Evolutionary conservation across 2,888 invertebrate species (phyloP).

Genomic region (Xestia rhomboidea): DNA sequence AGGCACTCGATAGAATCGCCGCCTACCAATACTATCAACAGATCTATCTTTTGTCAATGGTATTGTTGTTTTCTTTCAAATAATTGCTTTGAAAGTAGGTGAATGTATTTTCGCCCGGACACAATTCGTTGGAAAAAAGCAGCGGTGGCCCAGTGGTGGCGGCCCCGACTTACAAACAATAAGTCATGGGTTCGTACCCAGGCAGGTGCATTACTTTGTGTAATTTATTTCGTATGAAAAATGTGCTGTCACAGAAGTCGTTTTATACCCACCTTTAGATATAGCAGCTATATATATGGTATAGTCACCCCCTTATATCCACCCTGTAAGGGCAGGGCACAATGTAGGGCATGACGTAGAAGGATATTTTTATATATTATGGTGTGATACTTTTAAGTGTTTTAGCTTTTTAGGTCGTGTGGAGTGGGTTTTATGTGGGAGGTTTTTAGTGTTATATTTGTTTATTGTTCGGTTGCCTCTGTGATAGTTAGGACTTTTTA

Average conservation of each 20-base stretch:
- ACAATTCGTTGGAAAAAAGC: neutral
- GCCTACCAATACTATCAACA: constrained; percentile 44
- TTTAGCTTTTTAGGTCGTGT: constrained; percentile 2
- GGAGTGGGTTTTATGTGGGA: neutral
- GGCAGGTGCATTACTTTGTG: too few relatives aligned
- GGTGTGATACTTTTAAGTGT: constrained; percentile 33
- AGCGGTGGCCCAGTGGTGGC: too few relatives aligned
- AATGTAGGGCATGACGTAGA: constrained; percentile 37
- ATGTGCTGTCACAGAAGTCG: constrained; percentile 75
- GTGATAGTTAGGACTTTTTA: neutral
- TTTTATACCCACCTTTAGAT: constrained; percentile 65
- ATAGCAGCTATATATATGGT: constrained; percentile 42
- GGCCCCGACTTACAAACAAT: too few relatives aligned
- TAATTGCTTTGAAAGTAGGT: constrained; percentile 9
- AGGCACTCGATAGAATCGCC: constrained; percentile 52
- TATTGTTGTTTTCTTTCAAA: constrained; percentile 27
- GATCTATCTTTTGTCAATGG: constrained; percentile 44
- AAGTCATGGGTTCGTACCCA: too few relatives aligned
- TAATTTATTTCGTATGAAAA: constrained; percentile 70
- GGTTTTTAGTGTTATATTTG: constrained; percentile 4
- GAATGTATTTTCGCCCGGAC: neutral
- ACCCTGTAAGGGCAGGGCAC: constrained; percentile 35
- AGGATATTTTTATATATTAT: constrained; percentile 36
- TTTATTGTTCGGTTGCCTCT: neutral
- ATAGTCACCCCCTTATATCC: constrained; percentile 27